Conservation (phyloP, 2,888 invertebrate genomes). For the Catocala nupta region DNA sequence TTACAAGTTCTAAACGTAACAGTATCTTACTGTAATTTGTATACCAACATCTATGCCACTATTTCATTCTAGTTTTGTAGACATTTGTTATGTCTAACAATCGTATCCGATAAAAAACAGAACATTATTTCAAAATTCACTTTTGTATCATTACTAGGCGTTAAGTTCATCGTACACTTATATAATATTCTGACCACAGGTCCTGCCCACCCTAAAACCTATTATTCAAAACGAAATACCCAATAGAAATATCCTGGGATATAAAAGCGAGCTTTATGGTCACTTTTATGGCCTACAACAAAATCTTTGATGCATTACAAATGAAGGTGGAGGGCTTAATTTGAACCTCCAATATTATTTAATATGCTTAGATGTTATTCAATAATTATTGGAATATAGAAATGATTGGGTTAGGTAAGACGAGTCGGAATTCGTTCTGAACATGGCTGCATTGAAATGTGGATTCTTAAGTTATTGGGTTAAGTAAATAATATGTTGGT, state of each 20-base stretch:
- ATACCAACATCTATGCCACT: no score
- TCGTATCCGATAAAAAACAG: no score
- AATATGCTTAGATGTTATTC: conserved; percentile 16
- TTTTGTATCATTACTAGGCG: no score
- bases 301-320: conserved; percentile 22
- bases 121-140: no score
- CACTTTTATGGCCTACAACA: conserved; percentile 16
- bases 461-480: background rate
- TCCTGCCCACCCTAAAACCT: conserved; percentile 4
- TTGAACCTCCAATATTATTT: conserved; percentile 16
- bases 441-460: background rate
- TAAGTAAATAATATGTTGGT: no score
- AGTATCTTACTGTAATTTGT: no score
- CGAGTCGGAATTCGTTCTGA: background rate
- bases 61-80: no score
- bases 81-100: no score
- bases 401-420: conserved; percentile 8
- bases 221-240: conserved; percentile 3
- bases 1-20: no score
- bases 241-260: conserved; percentile 8
- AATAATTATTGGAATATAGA: conserved; percentile 17
- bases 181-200: background rate
- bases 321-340: conserved; percentile 16
- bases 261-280: conserved; percentile 14
- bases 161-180: background rate